Base-by-base conservation (phyloP, 2,797 vertebrate species). In the Poecilia wingei region DNA sequence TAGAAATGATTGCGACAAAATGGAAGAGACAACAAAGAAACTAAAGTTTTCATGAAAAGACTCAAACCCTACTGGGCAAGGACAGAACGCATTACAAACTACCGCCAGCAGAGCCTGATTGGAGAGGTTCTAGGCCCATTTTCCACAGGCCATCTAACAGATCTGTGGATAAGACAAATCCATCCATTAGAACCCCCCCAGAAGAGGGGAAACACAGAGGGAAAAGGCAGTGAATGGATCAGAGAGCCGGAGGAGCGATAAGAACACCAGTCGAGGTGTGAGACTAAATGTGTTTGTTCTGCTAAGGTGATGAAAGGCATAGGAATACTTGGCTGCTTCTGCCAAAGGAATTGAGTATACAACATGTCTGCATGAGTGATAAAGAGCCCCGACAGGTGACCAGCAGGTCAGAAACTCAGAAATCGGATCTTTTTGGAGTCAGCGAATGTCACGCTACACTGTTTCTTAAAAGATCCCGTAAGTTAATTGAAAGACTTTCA, bases 51-150 rank as follows among this genome's bases (percentile, higher is more conserved):
- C 45, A 64, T 14, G 47, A 70, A 59, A 12, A 73, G 68, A 86
- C n/a, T 84, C 36, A 75, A 80, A 82, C 81, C 68, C 82, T 76
- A 90, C 88, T 85, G 84, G 79, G 45, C n/a, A 14, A 79, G 77
- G 80, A 84, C 86, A 86, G 84, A 90, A 91, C 82, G 87, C 88
- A 94, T 92, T 91, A 85, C 87, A 92, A 89, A 91, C 88, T 89
- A 76, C 91, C 90, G 91, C 88, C 84, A 82, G 87, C 75, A 72
- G 80, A 85, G 88, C 86, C 87, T 87, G 81, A 92, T 90, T 91
- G 90, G 82, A 87, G 69, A 84, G 84, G 79, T 86, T 84, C 80
- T 79, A 86, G 79, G 70, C 78, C 84, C 77, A 90, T 93, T 92
- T 88, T 92, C 90, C 88, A 90, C 72, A 45, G 86, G 84, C 91